Evolutionary conservation across 1,140 invertebrate species (phyloP).

Genomic region (Hypothenemus hampei): DNA sequence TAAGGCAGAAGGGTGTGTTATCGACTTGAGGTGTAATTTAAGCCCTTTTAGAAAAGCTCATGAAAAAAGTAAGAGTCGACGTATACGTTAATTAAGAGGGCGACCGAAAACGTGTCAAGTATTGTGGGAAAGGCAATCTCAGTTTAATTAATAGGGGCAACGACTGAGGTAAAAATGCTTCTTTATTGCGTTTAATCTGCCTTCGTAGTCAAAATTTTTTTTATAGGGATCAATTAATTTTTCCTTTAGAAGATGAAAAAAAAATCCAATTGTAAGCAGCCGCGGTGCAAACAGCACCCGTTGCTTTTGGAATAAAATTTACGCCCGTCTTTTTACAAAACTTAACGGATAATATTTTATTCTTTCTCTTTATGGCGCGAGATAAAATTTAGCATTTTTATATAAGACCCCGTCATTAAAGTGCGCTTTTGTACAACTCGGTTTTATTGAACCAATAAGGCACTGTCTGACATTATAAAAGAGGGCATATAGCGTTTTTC

Average conservation of each 20-base stretch:
- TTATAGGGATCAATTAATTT: conserved; percentile 4
- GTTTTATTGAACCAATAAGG: conserved; percentile 28
- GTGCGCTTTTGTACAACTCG: conserved; percentile 24
- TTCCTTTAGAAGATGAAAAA: too few species aligned
- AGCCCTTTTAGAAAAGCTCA: conserved; percentile 6
- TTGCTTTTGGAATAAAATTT: conserved; percentile 4
- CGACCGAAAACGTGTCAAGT: conserved; percentile 27
- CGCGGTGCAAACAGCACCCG: not conserved
- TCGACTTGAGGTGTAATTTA: too few species aligned
- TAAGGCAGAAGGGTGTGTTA: too few species aligned
- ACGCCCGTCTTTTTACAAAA: conserved; percentile 10
- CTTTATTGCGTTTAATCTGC: conserved; percentile 18
- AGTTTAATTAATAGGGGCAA: conserved; percentile 24
- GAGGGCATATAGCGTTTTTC: conserved; percentile 12
- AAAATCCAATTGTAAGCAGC: too few species aligned
- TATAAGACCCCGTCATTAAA: conserved; percentile 27
- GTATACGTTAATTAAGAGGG: conserved; percentile 27
- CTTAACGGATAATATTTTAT: conserved; percentile 27
- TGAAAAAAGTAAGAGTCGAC: conserved; percentile 5
- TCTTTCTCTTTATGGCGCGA: conserved; percentile 21
- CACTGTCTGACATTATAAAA: conserved; percentile 22
- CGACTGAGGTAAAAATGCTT: conserved; percentile 14
- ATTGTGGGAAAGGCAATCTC: conserved; percentile 20
- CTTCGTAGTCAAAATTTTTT: too few species aligned
- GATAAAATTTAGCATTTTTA: conserved; percentile 30